Percentiles rank a stretch among this genome's conserved stretches.
Conservation (phyloP, 1,140 invertebrate species). For the Manduca sexta region DNA sequence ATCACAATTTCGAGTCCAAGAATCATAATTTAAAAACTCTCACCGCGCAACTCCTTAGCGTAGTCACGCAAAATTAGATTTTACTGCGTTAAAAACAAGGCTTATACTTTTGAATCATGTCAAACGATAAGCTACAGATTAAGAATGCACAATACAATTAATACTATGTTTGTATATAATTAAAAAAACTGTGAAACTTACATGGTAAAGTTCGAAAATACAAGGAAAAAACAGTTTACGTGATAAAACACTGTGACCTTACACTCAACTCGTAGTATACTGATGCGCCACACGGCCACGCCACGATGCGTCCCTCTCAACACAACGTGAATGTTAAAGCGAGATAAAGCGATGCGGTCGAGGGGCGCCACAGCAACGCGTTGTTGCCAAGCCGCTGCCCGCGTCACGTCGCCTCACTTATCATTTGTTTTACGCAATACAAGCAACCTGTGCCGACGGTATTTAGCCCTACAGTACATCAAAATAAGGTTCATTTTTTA, state of each 20-base stretch:
- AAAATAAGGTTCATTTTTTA: constrained; percentile 3
- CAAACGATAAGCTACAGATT: too few relatives aligned
- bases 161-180: too few relatives aligned
- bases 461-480: neutral
- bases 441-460: neutral
- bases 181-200: too few relatives aligned
- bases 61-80: too few relatives aligned
- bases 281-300: constrained; percentile 24
- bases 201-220: too few relatives aligned
- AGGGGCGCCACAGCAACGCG: constrained; percentile 19
- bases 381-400: constrained; percentile 15
- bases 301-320: constrained; percentile 8
- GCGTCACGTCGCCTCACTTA: constrained; percentile 8
- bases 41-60: too few relatives aligned
- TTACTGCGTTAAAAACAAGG: too few relatives aligned
- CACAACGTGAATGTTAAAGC: constrained; percentile 3
- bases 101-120: too few relatives aligned
- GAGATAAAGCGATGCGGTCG: constrained; percentile 10
- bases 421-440: constrained; percentile 7
- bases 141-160: too few relatives aligned
- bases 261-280: constrained; percentile 25
- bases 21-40: too few relatives aligned
- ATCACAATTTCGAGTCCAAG: too few relatives aligned
- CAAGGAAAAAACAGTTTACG: constrained; percentile 1
- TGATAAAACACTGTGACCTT: constrained; percentile 26